Evolutionary conservation across 2,113 vertebrate species (phyloP).

Genomic region (Xiphophorus couchianus): DNA sequence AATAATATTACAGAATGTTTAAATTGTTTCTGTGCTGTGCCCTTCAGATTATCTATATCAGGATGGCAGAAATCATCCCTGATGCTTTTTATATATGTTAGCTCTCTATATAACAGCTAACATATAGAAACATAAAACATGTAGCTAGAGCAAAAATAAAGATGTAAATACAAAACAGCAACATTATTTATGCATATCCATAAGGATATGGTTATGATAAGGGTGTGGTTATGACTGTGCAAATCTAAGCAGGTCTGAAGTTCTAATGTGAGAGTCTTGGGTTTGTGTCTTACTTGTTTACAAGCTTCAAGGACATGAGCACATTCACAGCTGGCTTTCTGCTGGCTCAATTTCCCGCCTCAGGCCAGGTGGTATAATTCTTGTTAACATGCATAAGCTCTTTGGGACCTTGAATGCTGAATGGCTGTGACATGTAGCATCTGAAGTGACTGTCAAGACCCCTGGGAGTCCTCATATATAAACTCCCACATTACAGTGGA

Average conservation of each 20-base stretch:
- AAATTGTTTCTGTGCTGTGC: too few relatives aligned
- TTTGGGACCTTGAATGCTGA: constrained; percentile 16
- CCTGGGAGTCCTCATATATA: constrained; percentile 21
- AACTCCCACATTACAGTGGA: constrained; percentile 26
- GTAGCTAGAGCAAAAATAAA: background rate
- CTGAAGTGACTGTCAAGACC: constrained; percentile 15
- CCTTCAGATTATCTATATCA: too few relatives aligned
- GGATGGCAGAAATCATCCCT: too few relatives aligned
- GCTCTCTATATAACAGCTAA: too few relatives aligned
- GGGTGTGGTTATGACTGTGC: background rate
- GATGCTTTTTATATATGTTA: too few relatives aligned
- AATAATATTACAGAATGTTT: too few relatives aligned
- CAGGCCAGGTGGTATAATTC: constrained; percentile 48
- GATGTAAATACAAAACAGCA: background rate
- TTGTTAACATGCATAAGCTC: constrained; percentile 46
- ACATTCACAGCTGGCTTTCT: constrained; percentile 71
- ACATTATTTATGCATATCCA: background rate
- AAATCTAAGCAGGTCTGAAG: constrained; percentile 3
- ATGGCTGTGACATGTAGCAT: constrained; percentile 20
- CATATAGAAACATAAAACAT: background rate
- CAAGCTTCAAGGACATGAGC: constrained; percentile 65
- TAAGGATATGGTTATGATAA: background rate
- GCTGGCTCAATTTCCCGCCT: constrained; percentile 48
- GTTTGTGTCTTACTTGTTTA: constrained; percentile 29
- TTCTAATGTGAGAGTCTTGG: background rate